Percentiles rank a stretch among this genome's conserved stretches.
These are phyloP conservation scores for Bombylius major DNA, from an alignment of 2,888 invertebrate species.

Conservation along the genomic window DNA sequence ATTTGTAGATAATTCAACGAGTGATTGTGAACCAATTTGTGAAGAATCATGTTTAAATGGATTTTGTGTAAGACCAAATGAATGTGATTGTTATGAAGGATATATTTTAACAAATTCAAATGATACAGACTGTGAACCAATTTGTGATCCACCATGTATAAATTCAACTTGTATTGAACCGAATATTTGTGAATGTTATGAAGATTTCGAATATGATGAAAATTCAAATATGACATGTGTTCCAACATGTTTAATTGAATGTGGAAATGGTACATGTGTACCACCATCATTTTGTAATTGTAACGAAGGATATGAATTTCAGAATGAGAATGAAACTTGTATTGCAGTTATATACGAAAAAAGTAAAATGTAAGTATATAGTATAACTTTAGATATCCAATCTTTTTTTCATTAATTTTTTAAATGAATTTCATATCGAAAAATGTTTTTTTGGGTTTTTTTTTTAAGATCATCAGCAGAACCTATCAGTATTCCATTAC, in stretches of 20 bases:
- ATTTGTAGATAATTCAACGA: background rate
- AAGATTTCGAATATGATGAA: conserved; percentile 25
- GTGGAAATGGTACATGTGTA: conserved; percentile 29
- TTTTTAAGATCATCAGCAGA: too few relatives aligned
- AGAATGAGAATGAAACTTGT: background rate
- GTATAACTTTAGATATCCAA: too few relatives aligned
- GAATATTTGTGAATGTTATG: conserved; percentile 27
- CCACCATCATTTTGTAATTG: conserved; percentile 21
- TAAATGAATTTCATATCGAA: too few relatives aligned
- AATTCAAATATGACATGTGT: conserved; percentile 13
- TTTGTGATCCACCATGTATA: conserved; percentile 20
- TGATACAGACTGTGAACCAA: conserved; percentile 8
- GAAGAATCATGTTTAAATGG: conserved; percentile 16
- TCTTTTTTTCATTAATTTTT: too few relatives aligned
- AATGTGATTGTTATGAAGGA: conserved; percentile 17
- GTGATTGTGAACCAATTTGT: conserved; percentile 1
- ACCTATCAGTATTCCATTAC: too few relatives aligned
- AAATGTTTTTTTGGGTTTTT: too few relatives aligned
- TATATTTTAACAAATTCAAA: conserved; percentile 4
- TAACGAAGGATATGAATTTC: conserved; percentile 36
- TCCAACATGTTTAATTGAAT: conserved; percentile 21
- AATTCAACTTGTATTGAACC: conserved; percentile 16
- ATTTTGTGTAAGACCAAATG: conserved; percentile 17
- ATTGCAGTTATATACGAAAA: background rate
- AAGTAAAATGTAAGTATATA: too few relatives aligned